phyloP scores from a whole-genome alignment of 2,113 vertebrate genomes.

The Paramisgurnus dabryanus region DNA sequence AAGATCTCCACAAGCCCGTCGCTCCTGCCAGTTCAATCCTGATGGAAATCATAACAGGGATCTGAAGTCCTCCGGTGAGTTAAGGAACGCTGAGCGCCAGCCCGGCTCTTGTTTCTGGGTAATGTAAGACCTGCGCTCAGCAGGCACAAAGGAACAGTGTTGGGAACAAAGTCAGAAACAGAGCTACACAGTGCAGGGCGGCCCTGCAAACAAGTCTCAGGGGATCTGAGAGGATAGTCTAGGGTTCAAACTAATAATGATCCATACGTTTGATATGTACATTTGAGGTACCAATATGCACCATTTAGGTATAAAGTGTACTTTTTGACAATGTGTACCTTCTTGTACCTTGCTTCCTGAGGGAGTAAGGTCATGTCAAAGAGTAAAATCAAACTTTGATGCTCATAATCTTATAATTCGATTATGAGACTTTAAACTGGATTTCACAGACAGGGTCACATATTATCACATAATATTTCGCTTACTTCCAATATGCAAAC shows the following conservation, averaged over 20 bases:
- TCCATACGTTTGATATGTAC: not conserved
- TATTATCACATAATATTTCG: too few species aligned
- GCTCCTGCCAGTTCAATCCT: slow-evolving; percentile 59
- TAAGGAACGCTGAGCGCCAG: slow-evolving; percentile 69
- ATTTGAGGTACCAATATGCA: not conserved
- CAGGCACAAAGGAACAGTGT: slow-evolving; percentile 54
- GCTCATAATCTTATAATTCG: too few species aligned
- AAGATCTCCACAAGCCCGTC: not conserved
- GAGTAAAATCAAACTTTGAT: too few species aligned
- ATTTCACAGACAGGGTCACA: too few species aligned
- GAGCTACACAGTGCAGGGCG: slow-evolving; percentile 34
- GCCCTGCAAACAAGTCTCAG: slow-evolving; percentile 30
- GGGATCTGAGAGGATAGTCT: not conserved
- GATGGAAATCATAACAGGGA: slow-evolving; percentile 73
- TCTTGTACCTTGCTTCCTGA: too few species aligned
- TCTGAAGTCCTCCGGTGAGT: slow-evolving; percentile 65
- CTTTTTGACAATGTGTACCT: too few species aligned
- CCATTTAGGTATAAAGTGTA: too few species aligned
- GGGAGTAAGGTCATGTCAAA: too few species aligned
- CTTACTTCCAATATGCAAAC: too few species aligned
- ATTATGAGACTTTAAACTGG: too few species aligned
- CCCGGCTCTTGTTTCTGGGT: slow-evolving; percentile 69
- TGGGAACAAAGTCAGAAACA: slow-evolving; percentile 37
- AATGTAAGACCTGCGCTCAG: slow-evolving; percentile 64
- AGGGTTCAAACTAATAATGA: slow-evolving; percentile 1